Evolutionary conservation across 2,888 invertebrate genomes (phyloP), one percentile per base, ranked within the genome.

Genomic region (Synergus laeviventris): DNA sequence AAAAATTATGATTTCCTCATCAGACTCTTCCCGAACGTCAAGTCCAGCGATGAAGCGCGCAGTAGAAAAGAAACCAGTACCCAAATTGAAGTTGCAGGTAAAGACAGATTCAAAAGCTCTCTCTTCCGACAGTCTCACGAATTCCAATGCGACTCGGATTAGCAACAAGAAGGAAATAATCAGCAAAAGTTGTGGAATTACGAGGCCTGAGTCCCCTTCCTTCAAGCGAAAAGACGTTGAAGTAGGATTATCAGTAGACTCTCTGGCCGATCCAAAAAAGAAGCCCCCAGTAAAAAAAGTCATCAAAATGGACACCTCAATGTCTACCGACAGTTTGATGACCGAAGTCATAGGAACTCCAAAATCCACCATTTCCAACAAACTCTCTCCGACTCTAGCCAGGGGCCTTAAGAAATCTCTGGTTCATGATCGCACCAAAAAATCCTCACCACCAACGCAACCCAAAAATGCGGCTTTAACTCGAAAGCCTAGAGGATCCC

Each of bases 11-110:
- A 91, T 93, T 18, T 94, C 94, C 0, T 94, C 94, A 0, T 94
- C 93, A 66, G 95, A 95, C 84, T 95, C 95, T 0, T 95, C 95
- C 0, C 92, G 94, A 14, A 95, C 94, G 79, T 94, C 94, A 1
- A 95, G 95, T 84, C 95, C 95, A 1, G 93, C 94, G 2, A 92
- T 92, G 87, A 90, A 91, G 80, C 90, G 92, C 61, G 91, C 92
- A 0, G 81, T 84, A 76, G 84, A 91, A 79, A 86, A 90, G 83
- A 82, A 88, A 81, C 78, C 89, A 11, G 62, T 87, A 0, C 79
- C 85, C 7, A 91, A 91, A 77, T 85, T 87, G 1, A 91, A 91
- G 45, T 82, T 91, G 42, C 85, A 87, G 7, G 86, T 86, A 31
- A 91, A 90, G 54, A 89, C 88, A 54, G 91, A 89, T 36, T 84